Percentiles rank a stretch among this genome's conserved stretches.
Evolutionary conservation across 1,140 invertebrate genomes (phyloP).

Genomic region (Papilio polytes): DNA sequence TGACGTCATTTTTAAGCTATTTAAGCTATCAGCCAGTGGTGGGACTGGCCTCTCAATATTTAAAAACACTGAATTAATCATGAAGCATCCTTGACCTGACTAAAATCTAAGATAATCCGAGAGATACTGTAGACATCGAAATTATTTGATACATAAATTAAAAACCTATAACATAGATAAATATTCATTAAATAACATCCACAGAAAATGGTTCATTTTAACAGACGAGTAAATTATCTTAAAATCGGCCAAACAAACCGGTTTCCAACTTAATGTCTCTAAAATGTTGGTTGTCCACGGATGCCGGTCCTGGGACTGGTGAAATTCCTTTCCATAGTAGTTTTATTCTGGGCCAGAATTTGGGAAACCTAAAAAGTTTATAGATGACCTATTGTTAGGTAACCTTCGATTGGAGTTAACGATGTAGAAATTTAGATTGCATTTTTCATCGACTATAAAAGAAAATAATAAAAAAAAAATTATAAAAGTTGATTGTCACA

Average conservation of each 20-base stretch:
- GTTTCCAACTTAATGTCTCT: constrained; percentile 66
- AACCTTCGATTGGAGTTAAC: background rate
- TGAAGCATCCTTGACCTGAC: background rate
- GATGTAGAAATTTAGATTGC: constrained; percentile 29
- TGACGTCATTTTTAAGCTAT: too few species aligned
- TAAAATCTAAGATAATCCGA: background rate
- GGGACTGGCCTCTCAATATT: too few species aligned
- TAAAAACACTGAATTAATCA: background rate
- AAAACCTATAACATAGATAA: background rate
- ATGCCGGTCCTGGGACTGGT: constrained; percentile 55
- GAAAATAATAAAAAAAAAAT: background rate
- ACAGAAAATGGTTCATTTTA: constrained; percentile 18
- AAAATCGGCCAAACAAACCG: constrained; percentile 69
- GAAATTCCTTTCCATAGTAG: constrained; percentile 64
- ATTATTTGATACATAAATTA: background rate
- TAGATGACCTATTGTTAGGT: constrained; percentile 51
- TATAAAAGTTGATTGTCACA: too few species aligned
- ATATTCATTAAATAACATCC: background rate
- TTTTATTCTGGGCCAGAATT: constrained; percentile 48
- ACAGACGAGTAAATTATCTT: constrained; percentile 53
- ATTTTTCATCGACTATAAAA: background rate
- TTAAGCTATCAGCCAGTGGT: too few species aligned
- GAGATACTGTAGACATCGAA: background rate
- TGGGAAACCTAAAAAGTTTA: constrained; percentile 49
- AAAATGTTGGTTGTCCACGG: constrained; percentile 61